A percentile compares a stretch with the other conserved stretches of the same genome.
These are phyloP conservation scores for Mesitornis unicolor DNA, from an alignment of 2,113 vertebrate species.

Conservation along the genomic window DNA sequence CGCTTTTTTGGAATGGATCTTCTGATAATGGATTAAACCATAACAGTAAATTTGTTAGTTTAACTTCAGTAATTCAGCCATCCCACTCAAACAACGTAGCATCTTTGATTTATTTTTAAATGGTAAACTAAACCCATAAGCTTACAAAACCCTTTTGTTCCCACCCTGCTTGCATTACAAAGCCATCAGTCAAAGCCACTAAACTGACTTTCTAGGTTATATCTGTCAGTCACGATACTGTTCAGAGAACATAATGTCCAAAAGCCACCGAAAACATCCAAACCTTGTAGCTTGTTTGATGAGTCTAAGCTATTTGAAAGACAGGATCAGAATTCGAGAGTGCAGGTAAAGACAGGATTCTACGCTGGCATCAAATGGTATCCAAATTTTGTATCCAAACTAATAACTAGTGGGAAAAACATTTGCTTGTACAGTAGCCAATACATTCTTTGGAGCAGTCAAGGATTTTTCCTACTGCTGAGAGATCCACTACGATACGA, in stretches of 20 bases:
- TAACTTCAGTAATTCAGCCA: background rate
- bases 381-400: background rate
- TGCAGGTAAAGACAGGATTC: background rate
- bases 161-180: slow-evolving; percentile 65
- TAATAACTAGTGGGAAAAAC: background rate
- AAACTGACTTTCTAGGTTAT: slow-evolving; percentile 42
- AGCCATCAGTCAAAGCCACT: slow-evolving; percentile 58
- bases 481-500: background rate
- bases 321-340: slow-evolving; percentile 10
- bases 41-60: background rate
- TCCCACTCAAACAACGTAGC: background rate
- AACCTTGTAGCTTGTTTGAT: background rate
- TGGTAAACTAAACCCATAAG: background rate
- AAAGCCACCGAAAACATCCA: slow-evolving; percentile 67
- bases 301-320: background rate
- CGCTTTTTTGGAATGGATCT: background rate
- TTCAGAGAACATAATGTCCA: slow-evolving; percentile 52
- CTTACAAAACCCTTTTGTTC: slow-evolving; percentile 10
- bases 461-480: background rate
- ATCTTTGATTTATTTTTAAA: slow-evolving; percentile 5
- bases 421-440: background rate
- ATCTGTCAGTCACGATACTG: slow-evolving; percentile 52
- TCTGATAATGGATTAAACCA: background rate
- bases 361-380: background rate
- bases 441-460: background rate